Evolutionary conservation across 2,113 vertebrate genomes (phyloP), one percentile per base, ranked within the genome.

Genomic region (Prietella phreatophila): DNA sequence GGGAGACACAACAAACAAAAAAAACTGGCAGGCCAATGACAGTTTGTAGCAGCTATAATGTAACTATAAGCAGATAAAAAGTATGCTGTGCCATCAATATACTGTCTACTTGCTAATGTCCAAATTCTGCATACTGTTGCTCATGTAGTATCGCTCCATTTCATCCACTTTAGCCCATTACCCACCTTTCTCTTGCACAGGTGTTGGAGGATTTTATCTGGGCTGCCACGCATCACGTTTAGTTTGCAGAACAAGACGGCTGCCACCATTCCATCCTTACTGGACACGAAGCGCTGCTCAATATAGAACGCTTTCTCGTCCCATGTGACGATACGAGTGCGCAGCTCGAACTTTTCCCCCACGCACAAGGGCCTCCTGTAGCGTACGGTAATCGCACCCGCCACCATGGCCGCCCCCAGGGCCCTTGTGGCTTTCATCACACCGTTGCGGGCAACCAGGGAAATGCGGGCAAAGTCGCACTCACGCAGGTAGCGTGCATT

Each of bases 401-500:
- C 94, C 8, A 97, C 96, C 90, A 94, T 87, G 22, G 86, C 91
- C 2, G 91, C 95, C 36, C 93, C 86, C 2, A 97, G 93, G 1
- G 94, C 93, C 71, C 95, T 91, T 22, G 93, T 1, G 0, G 95
- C 96, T 78, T 93, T 96, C 27, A 97, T 93, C 42, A 98, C 91
- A 0, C 97, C 97, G 30, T 97, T 96, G 36, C 97, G 96, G 0
- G 88, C 89, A 89, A 96, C 95, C 80, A 96, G 94, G n/a, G 95
- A 95, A 33, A 93, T 90, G n/a, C 97, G 96, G 50, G 96, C 96
- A 53, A 98, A 95, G 92, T 98, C 97, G 22, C 97, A 97, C 91
- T 98, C 97, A 0, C 97, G 94, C 22, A 97, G 93, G 94, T 98
- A 98, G 56, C 97, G 96, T 5, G 97, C 96, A 80, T 98, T 98